phyloP scores from a whole-genome alignment of 2,888 invertebrate genomes.

The Nezara viridula region DNA sequence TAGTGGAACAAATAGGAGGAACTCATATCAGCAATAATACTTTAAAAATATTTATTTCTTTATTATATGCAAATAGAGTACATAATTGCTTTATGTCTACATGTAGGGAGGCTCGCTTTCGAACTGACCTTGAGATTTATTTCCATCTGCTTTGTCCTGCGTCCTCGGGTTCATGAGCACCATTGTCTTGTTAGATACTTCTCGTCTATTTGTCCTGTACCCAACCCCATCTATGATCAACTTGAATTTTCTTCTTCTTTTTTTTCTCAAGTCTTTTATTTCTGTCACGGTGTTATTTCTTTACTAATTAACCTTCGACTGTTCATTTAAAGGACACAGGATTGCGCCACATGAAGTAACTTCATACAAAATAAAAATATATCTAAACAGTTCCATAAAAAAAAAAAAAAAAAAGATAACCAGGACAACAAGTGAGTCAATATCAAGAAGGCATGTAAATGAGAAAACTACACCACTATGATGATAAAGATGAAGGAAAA shows the following conservation, averaged over 20 bases:
- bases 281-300: background rate
- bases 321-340: background rate
- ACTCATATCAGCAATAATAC: too few species aligned
- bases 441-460: background rate
- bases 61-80: too few species aligned
- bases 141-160: background rate
- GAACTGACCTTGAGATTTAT: background rate
- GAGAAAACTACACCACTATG: background rate
- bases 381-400: background rate
- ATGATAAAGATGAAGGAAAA: too few species aligned
- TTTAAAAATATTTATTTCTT: too few species aligned
- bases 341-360: background rate
- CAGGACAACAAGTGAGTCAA: background rate
- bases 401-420: background rate
- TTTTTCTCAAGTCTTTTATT: background rate
- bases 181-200: background rate
- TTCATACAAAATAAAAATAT: background rate
- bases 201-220: background rate
- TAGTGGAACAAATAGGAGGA: too few species aligned
- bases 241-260: background rate
- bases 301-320: background rate
- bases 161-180: background rate
- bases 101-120: background rate
- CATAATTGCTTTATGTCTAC: too few species aligned
- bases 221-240: background rate